Evolutionary conservation across 2,888 invertebrate species (phyloP).

Genomic region (Caenorhabditis afra): DNA sequence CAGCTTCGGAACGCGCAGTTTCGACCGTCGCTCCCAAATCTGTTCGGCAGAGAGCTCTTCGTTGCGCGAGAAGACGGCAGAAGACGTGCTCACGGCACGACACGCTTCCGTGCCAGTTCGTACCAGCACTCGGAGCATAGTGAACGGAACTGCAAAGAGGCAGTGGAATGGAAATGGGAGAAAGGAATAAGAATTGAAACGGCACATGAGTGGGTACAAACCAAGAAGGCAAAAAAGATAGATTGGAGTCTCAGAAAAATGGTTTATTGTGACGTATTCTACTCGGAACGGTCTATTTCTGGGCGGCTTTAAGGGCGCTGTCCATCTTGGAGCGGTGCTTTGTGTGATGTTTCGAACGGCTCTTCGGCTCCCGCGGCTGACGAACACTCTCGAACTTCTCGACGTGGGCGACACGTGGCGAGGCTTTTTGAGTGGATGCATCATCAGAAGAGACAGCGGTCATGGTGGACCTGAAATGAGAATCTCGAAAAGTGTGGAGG

Average conservation of each 20-base stretch:
- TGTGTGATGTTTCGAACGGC: conserved; percentile 43
- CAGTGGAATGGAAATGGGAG: not conserved
- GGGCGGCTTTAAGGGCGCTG: conserved; percentile 38
- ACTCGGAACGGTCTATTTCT: conserved; percentile 10
- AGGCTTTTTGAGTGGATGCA: conserved; percentile 16
- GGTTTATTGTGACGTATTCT: conserved; percentile 14
- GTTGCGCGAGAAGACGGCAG: conserved; percentile 25
- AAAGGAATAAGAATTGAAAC: not conserved
- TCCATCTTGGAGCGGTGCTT: conserved; percentile 56
- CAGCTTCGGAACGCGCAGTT: conserved; percentile 65
- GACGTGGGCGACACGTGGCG: conserved; percentile 20
- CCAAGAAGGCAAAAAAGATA: too few relatives aligned
- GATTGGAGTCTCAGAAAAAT: not conserved
- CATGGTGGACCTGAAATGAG: not conserved
- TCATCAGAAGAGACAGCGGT: conserved; percentile 13
- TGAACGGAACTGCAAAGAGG: not conserved
- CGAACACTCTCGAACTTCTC: conserved; percentile 51
- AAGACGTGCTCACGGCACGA: conserved; percentile 49
- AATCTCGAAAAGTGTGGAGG: conserved; percentile 3
- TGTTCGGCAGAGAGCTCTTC: conserved; percentile 47
- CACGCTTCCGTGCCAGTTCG: conserved; percentile 41
- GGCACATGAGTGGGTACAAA: too few relatives aligned
- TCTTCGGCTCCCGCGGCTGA: conserved; percentile 29
- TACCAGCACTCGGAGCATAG: conserved; percentile 47
- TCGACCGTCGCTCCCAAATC: conserved; percentile 64